Percentiles rank a stretch among this genome's conserved stretches.
Evolutionary conservation across 2,888 invertebrate species (phyloP).

Genomic region (Ceramica pisi): DNA sequence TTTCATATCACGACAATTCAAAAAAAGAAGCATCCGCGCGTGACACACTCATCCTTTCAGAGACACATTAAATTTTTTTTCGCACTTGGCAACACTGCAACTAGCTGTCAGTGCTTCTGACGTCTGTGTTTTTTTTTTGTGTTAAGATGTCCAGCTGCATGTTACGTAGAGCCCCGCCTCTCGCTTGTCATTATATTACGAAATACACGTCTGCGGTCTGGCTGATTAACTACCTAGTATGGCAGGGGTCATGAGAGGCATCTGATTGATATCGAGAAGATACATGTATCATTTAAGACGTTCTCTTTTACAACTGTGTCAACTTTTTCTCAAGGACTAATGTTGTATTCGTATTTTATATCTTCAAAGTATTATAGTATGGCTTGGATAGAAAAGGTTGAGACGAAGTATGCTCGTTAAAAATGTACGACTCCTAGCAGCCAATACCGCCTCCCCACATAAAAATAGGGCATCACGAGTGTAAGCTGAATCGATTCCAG

Average conservation of each 20-base stretch:
- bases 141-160: constrained; percentile 29
- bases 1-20: constrained; percentile 24
- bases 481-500: constrained; percentile 34
- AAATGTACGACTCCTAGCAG: constrained; percentile 25
- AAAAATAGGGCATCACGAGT: constrained; percentile 37
- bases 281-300: constrained; percentile 48
- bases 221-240: constrained; percentile 48
- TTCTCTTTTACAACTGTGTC: constrained; percentile 54
- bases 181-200: constrained; percentile 52
- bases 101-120: constrained; percentile 42
- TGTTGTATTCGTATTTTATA: constrained; percentile 5
- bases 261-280: constrained; percentile 50
- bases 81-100: constrained; percentile 48
- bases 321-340: constrained; percentile 37
- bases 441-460: constrained; percentile 9
- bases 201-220: constrained; percentile 39
- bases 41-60: constrained; percentile 44
- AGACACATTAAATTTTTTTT: constrained; percentile 37
- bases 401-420: constrained; percentile 22
- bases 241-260: constrained; percentile 50
- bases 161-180: constrained; percentile 62
- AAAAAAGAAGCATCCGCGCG: constrained; percentile 26
- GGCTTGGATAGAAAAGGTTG: constrained; percentile 10
- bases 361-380: constrained; percentile 3
- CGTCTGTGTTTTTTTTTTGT: constrained; percentile 46